phyloP scores from a whole-genome alignment of 2,888 invertebrate species.

The Lydus trimaculatus region DNA sequence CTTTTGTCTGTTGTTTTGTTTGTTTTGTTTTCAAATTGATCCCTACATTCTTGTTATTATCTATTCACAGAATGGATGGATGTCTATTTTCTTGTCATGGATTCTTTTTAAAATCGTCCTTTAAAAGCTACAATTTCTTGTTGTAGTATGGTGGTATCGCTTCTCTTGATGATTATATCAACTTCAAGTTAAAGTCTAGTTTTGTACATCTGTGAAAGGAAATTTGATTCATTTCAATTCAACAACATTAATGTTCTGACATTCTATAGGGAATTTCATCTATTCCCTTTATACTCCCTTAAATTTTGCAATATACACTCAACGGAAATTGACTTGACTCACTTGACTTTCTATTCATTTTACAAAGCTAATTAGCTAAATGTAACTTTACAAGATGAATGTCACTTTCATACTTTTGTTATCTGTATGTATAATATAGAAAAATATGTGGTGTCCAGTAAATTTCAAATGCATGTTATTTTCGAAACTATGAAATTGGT shows the following conservation, averaged over 20 bases:
- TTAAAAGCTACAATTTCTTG: not conserved
- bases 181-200: not conserved
- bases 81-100: not conserved
- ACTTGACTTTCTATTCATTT: not conserved
- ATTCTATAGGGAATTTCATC: not conserved
- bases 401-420: not conserved
- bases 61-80: not conserved
- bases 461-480: constrained; percentile 37
- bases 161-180: not conserved
- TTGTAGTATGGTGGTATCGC: not conserved
- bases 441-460: constrained; percentile 29
- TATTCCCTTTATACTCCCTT: too few relatives aligned
- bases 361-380: not conserved
- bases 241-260: not conserved
- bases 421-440: not conserved
- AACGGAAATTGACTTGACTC: not conserved
- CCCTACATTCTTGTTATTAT: not conserved
- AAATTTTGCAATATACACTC: not conserved
- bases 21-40: not conserved
- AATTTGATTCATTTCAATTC: not conserved
- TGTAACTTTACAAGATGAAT: too few relatives aligned
- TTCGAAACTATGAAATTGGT: constrained; percentile 10
- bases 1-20: not conserved
- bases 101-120: not conserved
- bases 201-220: not conserved